Evolutionary conservation across 2,113 vertebrate genomes (phyloP), one percentile per base, ranked within the genome.

Genomic region (Arothron firmamentum): DNA sequence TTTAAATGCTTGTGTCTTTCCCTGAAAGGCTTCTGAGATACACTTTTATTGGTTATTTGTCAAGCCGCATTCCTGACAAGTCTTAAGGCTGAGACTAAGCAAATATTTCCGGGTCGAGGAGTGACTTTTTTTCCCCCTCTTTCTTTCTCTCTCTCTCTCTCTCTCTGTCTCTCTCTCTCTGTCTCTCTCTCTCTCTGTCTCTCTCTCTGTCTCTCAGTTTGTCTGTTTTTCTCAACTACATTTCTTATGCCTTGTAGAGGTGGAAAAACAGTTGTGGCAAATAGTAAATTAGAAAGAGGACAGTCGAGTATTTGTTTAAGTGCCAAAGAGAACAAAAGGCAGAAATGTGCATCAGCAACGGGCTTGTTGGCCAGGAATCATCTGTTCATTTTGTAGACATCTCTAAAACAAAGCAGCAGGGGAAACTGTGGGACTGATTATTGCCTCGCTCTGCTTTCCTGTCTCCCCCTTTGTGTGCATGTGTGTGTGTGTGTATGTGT

Each of bases 51-150:
- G 83, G 72, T 54, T 28, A 16, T 69, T 68, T 76, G 75, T 78
- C 73, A 65, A 48, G 76, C 74, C 47, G 23, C 86, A 89, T 90
- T 88, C 83, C 88, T 74, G 79, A 90, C 89, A 74, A 88, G 53
- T 68, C 62, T 77, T 64, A 52, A 61, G 67, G 9, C 31, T 34
- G 9, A 34, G 34, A 38, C 14, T 61, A 55, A 73, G 75, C 79
- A 89, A 91, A 89, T 89, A 83, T 88, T 90, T 92, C 89, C 88
- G 87, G 90, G 88, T 91, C 79, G 75, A 72, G 62, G 31, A 62
- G 46, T 61, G 59, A 73, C 57, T 72, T 72, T 70, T 56, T 51
- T 56, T 60, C 56, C 20, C 46, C 50, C 31, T 34, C 25, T 16
- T 42, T 17, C 11, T 48, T 46, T 31, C 21, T 63, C 66, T 2